Evolutionary conservation across 2,113 vertebrate genomes (phyloP).

Genomic region (Chauna torquata): DNA sequence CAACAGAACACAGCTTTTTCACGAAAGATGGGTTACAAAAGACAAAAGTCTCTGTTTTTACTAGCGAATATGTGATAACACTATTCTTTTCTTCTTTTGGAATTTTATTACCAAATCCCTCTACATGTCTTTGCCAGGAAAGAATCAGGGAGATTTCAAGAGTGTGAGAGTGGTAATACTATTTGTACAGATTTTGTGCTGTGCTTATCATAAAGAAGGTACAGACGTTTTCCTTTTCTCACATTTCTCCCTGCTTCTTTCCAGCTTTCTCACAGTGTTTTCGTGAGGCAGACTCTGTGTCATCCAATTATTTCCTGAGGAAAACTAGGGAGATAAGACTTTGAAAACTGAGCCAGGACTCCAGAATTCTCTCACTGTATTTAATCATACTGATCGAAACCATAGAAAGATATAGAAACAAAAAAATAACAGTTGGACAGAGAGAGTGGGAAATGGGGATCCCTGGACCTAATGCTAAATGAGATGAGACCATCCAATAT

Average conservation of each 20-base stretch:
- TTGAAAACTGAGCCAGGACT: slow-evolving; percentile 36
- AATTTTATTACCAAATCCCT: not conserved
- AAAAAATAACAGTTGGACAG: slow-evolving; percentile 6
- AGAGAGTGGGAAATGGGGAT: slow-evolving; percentile 8
- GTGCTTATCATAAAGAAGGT: not conserved
- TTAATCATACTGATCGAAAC: slow-evolving; percentile 43
- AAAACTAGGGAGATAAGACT: slow-evolving; percentile 45
- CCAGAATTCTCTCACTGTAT: slow-evolving; percentile 27
- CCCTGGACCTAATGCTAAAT: not conserved
- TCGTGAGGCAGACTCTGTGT: slow-evolving; percentile 45
- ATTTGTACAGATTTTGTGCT: not conserved
- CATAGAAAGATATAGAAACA: slow-evolving; percentile 1
- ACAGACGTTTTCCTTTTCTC: not conserved
- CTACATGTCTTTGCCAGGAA: not conserved
- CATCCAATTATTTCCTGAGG: slow-evolving; percentile 60
- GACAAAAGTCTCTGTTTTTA: not conserved
- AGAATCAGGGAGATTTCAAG: not conserved
- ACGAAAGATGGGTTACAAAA: not conserved
- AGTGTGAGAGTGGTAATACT: not conserved
- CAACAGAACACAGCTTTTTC: not conserved
- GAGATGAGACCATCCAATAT: not conserved
- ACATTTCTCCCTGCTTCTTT: not conserved
- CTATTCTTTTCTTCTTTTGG: not conserved
- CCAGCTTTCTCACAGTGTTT: slow-evolving; percentile 43
- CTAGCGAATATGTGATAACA: not conserved